Evolutionary conservation across 2,888 invertebrate genomes (phyloP).

Genomic region (Spodoptera littoralis): DNA sequence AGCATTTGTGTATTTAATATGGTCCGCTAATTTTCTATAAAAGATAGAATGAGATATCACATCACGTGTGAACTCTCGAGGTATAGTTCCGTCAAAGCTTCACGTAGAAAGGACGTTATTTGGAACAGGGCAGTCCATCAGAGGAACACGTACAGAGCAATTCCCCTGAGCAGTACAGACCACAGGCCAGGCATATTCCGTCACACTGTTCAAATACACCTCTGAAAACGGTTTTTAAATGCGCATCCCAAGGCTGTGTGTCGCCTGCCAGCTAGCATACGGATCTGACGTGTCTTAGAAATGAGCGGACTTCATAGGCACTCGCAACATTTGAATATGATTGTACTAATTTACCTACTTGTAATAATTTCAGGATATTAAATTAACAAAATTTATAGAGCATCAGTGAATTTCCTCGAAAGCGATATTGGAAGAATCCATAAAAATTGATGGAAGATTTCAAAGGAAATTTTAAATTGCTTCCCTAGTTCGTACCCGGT

Average conservation of each 20-base stretch:
- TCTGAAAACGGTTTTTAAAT: slow-evolving; percentile 55
- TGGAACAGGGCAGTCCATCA: slow-evolving; percentile 59
- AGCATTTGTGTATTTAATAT: slow-evolving; percentile 7
- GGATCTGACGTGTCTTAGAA: background rate
- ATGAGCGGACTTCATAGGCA: background rate
- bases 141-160: slow-evolving; percentile 50
- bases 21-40: slow-evolving; percentile 1
- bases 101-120: slow-evolving; percentile 56
- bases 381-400: too few relatives aligned
- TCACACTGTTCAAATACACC: slow-evolving; percentile 53
- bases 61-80: slow-evolving; percentile 5
- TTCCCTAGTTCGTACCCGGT: too few relatives aligned
- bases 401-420: too few relatives aligned
- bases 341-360: too few relatives aligned
- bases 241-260: slow-evolving; percentile 46
- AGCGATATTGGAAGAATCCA: slow-evolving; percentile 19
- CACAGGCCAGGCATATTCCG: slow-evolving; percentile 38
- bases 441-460: background rate
- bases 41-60: background rate
- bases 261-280: slow-evolving; percentile 24
- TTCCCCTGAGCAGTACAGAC: slow-evolving; percentile 67
- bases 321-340: too few relatives aligned
- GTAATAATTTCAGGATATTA: too few relatives aligned
- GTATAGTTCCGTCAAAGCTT: slow-evolving; percentile 46
- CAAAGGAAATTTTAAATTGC: too few relatives aligned